Conservation (phyloP, 2,888 invertebrate genomes). For the Nesidiocoris tenuis region DNA sequence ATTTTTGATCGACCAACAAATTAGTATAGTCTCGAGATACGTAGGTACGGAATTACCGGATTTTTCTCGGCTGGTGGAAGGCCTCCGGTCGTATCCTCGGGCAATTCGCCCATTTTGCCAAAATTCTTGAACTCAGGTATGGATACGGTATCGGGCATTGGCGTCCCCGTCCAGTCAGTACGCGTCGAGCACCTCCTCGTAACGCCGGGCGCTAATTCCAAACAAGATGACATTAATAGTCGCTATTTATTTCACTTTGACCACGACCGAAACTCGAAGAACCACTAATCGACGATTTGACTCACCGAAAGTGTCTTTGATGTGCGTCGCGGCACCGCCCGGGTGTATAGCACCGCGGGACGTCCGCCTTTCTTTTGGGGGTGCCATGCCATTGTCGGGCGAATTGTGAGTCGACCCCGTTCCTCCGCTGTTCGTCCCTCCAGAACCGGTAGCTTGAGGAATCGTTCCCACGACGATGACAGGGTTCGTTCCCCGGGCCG, state of each 20-base stretch:
- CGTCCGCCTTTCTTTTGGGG: constrained; percentile 42
- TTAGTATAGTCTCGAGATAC: too few species aligned
- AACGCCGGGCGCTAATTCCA: constrained; percentile 2
- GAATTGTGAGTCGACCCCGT: background rate
- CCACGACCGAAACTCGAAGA: too few species aligned
- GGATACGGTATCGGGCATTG: constrained; percentile 43
- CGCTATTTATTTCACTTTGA: background rate
- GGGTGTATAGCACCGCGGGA: constrained; percentile 46
- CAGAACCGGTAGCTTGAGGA: background rate
- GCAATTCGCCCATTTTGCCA: constrained; percentile 34
- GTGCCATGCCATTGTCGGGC: constrained; percentile 32
- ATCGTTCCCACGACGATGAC: background rate
- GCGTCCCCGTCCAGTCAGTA: constrained; percentile 42
- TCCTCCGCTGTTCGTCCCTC: background rate
- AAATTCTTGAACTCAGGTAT: constrained; percentile 45
- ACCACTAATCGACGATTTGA: too few species aligned
- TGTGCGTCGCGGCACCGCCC: constrained; percentile 45
- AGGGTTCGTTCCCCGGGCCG: too few species aligned
- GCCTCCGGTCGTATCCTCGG: constrained; percentile 49
- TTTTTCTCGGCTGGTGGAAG: constrained; percentile 46
- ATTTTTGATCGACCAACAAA: background rate
- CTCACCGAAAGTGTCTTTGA: constrained; percentile 48
- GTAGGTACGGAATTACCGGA: constrained; percentile 40
- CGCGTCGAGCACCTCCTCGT: constrained; percentile 39
- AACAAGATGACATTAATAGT: background rate